These are phyloP conservation scores for Acanthaster planci DNA, from an alignment of 35 echinoderm and acorn worm genomes.

Conservation along the genomic window DNA sequence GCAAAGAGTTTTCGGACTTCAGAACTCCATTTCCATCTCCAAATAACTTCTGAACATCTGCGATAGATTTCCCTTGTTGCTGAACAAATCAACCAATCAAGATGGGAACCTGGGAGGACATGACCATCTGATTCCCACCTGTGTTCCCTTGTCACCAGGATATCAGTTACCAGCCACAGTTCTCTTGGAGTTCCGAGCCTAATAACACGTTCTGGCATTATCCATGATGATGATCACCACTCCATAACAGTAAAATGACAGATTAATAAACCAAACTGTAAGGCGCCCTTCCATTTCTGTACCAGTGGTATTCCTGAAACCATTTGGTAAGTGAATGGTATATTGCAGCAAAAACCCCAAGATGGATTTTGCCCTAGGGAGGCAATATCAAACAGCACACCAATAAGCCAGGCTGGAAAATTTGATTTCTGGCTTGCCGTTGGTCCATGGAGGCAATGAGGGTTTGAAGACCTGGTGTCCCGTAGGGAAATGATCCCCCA, in stretches of 20 bases:
- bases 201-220: background rate
- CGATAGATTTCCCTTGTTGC: background rate
- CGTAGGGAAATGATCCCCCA: background rate
- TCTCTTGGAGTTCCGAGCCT: background rate
- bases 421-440: slow-evolving; percentile 18
- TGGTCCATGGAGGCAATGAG: slow-evolving; percentile 1
- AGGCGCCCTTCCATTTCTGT: too few species aligned
- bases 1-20: too few species aligned
- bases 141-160: background rate
- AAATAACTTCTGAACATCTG: background rate
- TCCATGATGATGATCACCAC: too few species aligned
- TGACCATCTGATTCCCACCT: slow-evolving; percentile 24
- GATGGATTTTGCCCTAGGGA: background rate
- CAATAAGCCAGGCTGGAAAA: slow-evolving; percentile 13
- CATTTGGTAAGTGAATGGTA: too few species aligned
- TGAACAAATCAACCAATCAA: slow-evolving; percentile 30
- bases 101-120: background rate
- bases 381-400: slow-evolving; percentile 18
- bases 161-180: background rate
- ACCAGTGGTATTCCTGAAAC: too few species aligned
- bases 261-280: too few species aligned
- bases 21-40: background rate
- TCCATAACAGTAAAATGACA: too few species aligned
- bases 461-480: background rate
- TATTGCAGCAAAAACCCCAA: too few species aligned